Conservation (phyloP, 2,888 invertebrate genomes). For the Agrypnus murinus region DNA sequence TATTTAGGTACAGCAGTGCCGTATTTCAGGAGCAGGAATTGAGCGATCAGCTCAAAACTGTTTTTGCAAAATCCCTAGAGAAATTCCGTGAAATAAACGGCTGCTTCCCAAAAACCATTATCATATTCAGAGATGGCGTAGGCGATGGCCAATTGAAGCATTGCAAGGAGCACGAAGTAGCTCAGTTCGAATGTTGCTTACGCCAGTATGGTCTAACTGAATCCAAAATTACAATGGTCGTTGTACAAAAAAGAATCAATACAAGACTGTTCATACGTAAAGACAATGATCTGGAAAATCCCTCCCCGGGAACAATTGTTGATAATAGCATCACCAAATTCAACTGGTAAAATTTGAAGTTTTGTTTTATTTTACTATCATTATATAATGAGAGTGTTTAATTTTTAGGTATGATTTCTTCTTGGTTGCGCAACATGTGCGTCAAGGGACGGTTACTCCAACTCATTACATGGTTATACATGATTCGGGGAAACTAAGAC, state of each 20-base stretch:
- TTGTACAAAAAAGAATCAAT: slow-evolving; percentile 95
- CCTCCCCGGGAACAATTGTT: slow-evolving; percentile 88
- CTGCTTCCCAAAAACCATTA: slow-evolving; percentile 83
- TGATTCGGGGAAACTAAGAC: slow-evolving; percentile 81
- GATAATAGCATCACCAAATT: slow-evolving; percentile 86
- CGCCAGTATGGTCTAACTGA: slow-evolving; percentile 67
- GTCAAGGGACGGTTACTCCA: slow-evolving; percentile 93
- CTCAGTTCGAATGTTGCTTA: slow-evolving; percentile 79
- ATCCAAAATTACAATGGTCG: slow-evolving; percentile 70
- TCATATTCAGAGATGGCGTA: slow-evolving; percentile 94
- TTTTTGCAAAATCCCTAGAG: slow-evolving; percentile 80
- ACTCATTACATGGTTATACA: slow-evolving; percentile 91
- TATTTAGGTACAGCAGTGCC: slow-evolving; percentile 76
- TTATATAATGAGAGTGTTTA: too few relatives aligned
- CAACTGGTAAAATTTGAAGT: slow-evolving; percentile 73
- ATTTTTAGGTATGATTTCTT: slow-evolving; percentile 83
- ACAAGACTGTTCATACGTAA: slow-evolving; percentile 81
- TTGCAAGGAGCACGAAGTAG: slow-evolving; percentile 85
- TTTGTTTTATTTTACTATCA: too few relatives aligned
- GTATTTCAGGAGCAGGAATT: slow-evolving; percentile 80
- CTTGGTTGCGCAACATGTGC: slow-evolving; percentile 89
- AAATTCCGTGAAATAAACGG: slow-evolving; percentile 81
- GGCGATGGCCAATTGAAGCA: slow-evolving; percentile 89
- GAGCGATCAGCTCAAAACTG: slow-evolving; percentile 81
- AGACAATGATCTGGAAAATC: slow-evolving; percentile 76